Evolutionary conservation across 2,888 invertebrate species (phyloP).

Genomic region (Xestoiulus laeticollis): DNA sequence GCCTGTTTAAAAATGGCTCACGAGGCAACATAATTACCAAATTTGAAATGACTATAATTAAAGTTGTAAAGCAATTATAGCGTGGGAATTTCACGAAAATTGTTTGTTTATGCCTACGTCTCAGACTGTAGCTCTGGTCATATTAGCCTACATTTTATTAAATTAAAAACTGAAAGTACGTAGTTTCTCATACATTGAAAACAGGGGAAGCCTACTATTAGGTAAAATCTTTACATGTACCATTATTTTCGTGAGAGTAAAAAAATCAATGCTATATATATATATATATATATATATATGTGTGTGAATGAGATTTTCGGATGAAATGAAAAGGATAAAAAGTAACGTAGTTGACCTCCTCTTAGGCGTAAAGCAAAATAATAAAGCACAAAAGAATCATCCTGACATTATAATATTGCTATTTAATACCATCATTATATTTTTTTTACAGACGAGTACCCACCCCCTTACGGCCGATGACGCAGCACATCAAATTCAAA

Average conservation of each 20-base stretch:
- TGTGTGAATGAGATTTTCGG: neutral
- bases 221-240: neutral
- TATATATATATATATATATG: neutral
- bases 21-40: neutral
- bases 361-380: neutral
- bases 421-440: neutral
- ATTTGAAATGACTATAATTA: neutral
- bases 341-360: neutral
- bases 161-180: neutral
- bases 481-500: slow-evolving; percentile 12
- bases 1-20: neutral
- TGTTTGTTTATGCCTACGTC: neutral
- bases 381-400: neutral
- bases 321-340: slow-evolving; percentile 5
- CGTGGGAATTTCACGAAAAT: neutral
- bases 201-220: neutral
- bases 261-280: too few relatives aligned
- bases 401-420: neutral
- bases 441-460: slow-evolving; percentile 1
- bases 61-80: neutral
- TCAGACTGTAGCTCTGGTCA: neutral
- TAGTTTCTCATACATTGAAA: neutral
- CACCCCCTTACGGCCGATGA: slow-evolving; percentile 28
- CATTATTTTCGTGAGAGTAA: neutral
- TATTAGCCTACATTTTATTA: neutral